Conservation (phyloP, 1,140 invertebrate species). For the Sycophila sp. region DNA sequence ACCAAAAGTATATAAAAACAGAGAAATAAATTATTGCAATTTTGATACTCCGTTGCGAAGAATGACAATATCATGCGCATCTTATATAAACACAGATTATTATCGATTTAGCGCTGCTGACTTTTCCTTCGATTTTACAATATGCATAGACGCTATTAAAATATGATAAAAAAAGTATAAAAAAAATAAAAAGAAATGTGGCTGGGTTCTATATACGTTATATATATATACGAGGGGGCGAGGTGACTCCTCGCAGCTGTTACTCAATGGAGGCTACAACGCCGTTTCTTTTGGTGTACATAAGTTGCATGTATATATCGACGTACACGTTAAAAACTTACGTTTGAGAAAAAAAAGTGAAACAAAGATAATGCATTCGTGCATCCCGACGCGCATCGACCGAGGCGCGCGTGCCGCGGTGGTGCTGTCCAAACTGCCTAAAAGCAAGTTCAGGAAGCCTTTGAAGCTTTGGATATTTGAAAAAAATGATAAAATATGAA, state of each 20-base stretch:
- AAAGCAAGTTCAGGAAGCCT: slow-evolving; percentile 32
- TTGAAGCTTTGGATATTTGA: slow-evolving; percentile 6
- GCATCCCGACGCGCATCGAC: not conserved
- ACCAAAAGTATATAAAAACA: too few species aligned
- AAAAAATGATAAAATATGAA: not conserved
- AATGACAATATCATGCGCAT: slow-evolving; percentile 31
- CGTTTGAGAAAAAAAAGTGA: too few species aligned
- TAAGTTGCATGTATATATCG: not conserved
- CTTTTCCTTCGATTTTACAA: not conserved
- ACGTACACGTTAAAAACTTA: too few species aligned
- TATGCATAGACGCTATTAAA: not conserved
- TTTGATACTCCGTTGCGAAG: slow-evolving; percentile 32
- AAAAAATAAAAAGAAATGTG: not conserved
- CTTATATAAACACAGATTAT: not conserved
- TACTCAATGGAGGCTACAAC: not conserved
- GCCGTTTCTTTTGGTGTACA: not conserved
- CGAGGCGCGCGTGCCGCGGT: not conserved
- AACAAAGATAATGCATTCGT: not conserved
- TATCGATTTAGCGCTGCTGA: not conserved
- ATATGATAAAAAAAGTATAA: not conserved
- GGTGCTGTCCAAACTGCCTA: slow-evolving; percentile 35
- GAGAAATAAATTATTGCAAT: slow-evolving; percentile 21
- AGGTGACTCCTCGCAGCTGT: too few species aligned
- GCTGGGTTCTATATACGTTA: not conserved
- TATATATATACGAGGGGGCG: not conserved